Conservation (phyloP, 2,113 vertebrate genomes). For the Pleuronectes platessa region DNA sequence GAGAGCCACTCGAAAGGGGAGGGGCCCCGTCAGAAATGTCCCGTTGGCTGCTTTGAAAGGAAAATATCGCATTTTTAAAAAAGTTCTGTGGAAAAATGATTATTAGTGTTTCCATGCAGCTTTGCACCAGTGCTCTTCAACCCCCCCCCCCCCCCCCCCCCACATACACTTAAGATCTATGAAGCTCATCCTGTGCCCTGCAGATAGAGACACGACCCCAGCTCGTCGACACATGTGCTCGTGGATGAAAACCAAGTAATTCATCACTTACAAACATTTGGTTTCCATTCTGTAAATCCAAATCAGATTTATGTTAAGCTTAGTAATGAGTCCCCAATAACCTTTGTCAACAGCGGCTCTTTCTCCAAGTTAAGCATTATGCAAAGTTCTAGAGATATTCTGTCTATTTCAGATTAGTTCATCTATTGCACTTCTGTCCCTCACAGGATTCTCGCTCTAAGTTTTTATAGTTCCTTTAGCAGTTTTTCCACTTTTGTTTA, state of each 20-base stretch:
- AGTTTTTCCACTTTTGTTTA: too few species aligned
- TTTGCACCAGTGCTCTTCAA: not conserved
- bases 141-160: not conserved
- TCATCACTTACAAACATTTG: conserved; percentile 56
- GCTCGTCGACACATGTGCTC: not conserved
- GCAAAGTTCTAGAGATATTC: not conserved
- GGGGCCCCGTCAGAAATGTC: not conserved
- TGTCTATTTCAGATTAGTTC: not conserved
- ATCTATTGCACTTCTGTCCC: not conserved
- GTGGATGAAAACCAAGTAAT: conserved; percentile 30
- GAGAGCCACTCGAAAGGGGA: not conserved
- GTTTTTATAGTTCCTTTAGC: too few species aligned
- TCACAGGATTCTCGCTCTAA: too few species aligned
- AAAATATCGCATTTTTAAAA: conserved; percentile 8
- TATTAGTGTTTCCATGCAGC: conserved; percentile 18
- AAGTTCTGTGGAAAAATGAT: not conserved
- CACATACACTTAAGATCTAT: conserved; percentile 19
- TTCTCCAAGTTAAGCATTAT: not conserved
- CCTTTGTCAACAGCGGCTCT: conserved; percentile 22
- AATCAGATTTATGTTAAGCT: conserved; percentile 31
- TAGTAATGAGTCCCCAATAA: conserved; percentile 1
- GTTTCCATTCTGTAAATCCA: conserved; percentile 48
- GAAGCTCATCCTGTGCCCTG: not conserved
- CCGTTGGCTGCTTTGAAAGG: not conserved
- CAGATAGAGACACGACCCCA: conserved; percentile 9